phyloP scores from a whole-genome alignment of 2,888 invertebrate species.

The Caenorhabditis uteleia region DNA sequence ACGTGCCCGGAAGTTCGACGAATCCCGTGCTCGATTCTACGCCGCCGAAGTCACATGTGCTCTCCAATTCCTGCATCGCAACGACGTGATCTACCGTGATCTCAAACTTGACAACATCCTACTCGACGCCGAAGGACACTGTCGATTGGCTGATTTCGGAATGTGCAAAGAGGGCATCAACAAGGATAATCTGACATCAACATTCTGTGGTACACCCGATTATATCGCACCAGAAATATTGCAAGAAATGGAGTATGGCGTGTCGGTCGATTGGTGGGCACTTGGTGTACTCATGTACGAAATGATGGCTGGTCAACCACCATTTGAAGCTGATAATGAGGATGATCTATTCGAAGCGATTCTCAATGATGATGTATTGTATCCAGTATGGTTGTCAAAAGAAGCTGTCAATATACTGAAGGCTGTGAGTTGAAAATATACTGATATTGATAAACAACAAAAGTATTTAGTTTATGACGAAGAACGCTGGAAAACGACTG shows the following conservation, averaged over 20 bases:
- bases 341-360: conserved; percentile 97
- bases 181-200: conserved; percentile 89
- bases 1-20: conserved; percentile 95
- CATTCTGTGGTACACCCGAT: conserved; percentile 84
- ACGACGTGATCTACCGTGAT: conserved; percentile 95
- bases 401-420: conserved; percentile 89
- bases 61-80: conserved; percentile 91
- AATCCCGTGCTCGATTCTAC: conserved; percentile 88
- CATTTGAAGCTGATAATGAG: conserved; percentile 99
- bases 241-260: conserved; percentile 83
- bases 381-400: conserved; percentile 93
- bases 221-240: conserved; percentile 94
- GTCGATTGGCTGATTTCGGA: conserved; percentile 76
- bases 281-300: conserved; percentile 87
- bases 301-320: conserved; percentile 99
- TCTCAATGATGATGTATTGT: conserved; percentile 94
- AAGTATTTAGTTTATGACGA: conserved; percentile 94
- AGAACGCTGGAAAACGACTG: conserved; percentile 89
- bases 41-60: conserved; percentile 98
- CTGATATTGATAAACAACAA: no score
- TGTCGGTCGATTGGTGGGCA: conserved; percentile 82
- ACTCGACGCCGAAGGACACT: conserved; percentile 79
- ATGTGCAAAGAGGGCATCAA: conserved; percentile 97
- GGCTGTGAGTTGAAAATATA: conserved; percentile 76
- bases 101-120: conserved; percentile 97